A percentile compares a stretch with the other conserved stretches of the same genome.
Conservation (phyloP, 2,888 invertebrate species). For the Thereva unica region DNA sequence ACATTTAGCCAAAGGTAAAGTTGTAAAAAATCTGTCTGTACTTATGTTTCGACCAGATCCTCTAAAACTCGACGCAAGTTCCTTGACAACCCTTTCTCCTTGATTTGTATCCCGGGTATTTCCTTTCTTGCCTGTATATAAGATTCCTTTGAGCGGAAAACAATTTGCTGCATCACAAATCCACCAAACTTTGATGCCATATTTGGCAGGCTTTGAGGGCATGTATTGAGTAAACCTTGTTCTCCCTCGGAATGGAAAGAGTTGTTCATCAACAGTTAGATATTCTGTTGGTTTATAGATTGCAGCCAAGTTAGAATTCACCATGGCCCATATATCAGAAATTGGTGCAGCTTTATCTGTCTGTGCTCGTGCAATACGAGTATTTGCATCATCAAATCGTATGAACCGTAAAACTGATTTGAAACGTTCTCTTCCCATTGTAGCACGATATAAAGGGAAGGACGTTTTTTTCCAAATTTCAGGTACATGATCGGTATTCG, state of each 20-base stretch:
- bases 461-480: slow-evolving; percentile 24
- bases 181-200: slow-evolving; percentile 36
- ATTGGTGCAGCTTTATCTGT: slow-evolving; percentile 1
- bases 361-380: background rate
- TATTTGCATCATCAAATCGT: background rate
- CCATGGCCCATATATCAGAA: background rate
- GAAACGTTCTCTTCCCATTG: background rate
- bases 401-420: background rate
- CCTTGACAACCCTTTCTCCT: no score
- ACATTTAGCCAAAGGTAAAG: no score
- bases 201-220: slow-evolving; percentile 29
- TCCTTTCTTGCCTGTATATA: no score
- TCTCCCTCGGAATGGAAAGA: slow-evolving; percentile 37
- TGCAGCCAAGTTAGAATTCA: background rate
- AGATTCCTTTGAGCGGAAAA: no score
- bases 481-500: slow-evolving; percentile 10
- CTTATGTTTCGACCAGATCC: no score
- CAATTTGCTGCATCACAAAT: slow-evolving; percentile 20
- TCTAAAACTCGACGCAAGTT: no score
- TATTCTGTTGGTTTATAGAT: background rate
- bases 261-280: slow-evolving; percentile 31
- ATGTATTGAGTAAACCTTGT: slow-evolving; percentile 15
- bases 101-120: no score
- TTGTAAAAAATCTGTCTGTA: no score
- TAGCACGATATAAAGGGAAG: slow-evolving; percentile 5